These are phyloP conservation scores for Alligator sinensis DNA, from an alignment of 2,113 vertebrate species.

Conservation along the genomic window DNA sequence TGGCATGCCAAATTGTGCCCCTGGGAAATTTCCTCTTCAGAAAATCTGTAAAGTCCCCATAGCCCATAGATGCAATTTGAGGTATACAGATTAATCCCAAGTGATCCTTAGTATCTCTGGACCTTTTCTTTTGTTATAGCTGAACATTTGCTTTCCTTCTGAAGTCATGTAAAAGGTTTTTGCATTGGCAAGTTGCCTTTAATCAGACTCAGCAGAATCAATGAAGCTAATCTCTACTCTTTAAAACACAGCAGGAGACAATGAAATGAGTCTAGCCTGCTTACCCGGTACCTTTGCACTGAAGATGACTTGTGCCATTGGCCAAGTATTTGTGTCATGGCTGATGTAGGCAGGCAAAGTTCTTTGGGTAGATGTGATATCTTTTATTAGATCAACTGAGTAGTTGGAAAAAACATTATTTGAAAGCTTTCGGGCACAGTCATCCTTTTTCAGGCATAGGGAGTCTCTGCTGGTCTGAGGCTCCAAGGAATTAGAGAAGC, in stretches of 20 bases:
- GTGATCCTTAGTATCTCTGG: not conserved
- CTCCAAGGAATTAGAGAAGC: too few relatives aligned
- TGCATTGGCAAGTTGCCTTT: not conserved
- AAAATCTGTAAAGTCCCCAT: not conserved
- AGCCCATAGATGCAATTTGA: not conserved
- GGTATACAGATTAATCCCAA: not conserved
- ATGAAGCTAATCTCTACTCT: not conserved
- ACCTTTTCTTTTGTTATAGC: not conserved
- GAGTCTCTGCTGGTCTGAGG: too few relatives aligned
- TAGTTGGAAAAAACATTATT: too few relatives aligned
- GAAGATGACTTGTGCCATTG: conserved; percentile 23
- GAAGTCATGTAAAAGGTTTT: not conserved
- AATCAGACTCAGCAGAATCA: not conserved
- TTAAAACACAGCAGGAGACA: not conserved
- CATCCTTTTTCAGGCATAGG: too few relatives aligned
- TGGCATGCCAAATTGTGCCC: not conserved
- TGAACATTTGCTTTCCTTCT: not conserved
- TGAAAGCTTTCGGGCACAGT: too few relatives aligned
- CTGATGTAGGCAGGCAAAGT: too few relatives aligned
- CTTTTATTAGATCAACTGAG: too few relatives aligned
- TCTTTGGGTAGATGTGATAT: too few relatives aligned
- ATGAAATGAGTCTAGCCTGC: not conserved
- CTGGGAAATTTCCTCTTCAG: not conserved
- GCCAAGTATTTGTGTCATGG: not conserved
- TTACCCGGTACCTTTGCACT: fast-evolving